Evolutionary conservation across 1,140 invertebrate species (phyloP).

Genomic region (Cotesia vestalis): DNA sequence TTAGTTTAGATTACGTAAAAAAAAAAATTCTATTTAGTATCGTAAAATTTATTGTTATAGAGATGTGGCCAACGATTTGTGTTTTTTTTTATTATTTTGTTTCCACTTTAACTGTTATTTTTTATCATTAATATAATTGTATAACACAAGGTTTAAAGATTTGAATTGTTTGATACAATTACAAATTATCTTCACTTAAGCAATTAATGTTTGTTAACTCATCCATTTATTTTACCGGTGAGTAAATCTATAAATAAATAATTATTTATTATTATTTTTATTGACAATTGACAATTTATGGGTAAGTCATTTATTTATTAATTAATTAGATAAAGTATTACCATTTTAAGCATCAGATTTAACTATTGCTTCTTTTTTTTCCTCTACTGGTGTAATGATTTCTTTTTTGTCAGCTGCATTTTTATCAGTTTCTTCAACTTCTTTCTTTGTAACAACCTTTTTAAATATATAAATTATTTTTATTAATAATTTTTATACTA

Average conservation of each 20-base stretch:
- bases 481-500: not conserved
- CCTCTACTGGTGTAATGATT: slow-evolving; percentile 49
- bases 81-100: slow-evolving; percentile 35
- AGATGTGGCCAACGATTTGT: slow-evolving; percentile 32
- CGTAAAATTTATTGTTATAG: slow-evolving; percentile 26
- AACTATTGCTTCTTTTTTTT: slow-evolving; percentile 62
- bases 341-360: slow-evolving; percentile 58
- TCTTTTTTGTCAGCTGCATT: slow-evolving; percentile 57
- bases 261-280: slow-evolving; percentile 3
- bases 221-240: slow-evolving; percentile 30
- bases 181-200: slow-evolving; percentile 34
- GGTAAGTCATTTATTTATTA: not conserved
- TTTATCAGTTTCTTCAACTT: slow-evolving; percentile 54
- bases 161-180: slow-evolving; percentile 33
- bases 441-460: slow-evolving; percentile 61
- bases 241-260: slow-evolving; percentile 32
- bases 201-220: slow-evolving; percentile 37
- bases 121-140: slow-evolving; percentile 38
- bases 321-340: slow-evolving; percentile 1
- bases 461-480: slow-evolving; percentile 32
- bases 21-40: slow-evolving; percentile 15
- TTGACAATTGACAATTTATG: not conserved
- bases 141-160: slow-evolving; percentile 35
- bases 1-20: slow-evolving; percentile 31
- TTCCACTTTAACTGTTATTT: slow-evolving; percentile 25